Evolutionary conservation across 2,797 vertebrate genomes (phyloP).

Genomic region (Tapera naevia): DNA sequence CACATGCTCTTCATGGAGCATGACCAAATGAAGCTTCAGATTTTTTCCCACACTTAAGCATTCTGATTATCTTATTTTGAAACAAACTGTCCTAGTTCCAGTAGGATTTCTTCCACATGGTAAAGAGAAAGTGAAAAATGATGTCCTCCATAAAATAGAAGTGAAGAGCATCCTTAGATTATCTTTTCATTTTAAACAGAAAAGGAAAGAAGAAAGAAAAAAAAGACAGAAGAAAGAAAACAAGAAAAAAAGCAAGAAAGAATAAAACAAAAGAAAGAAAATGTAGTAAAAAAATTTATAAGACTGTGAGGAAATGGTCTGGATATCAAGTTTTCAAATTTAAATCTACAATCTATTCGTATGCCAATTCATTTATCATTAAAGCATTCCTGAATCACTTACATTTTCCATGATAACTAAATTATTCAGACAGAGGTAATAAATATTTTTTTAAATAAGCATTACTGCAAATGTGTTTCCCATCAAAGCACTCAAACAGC

Average conservation of each 20-base stretch:
- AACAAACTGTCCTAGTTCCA: not conserved
- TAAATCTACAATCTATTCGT: not conserved
- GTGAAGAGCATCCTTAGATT: accelerated
- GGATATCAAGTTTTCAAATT: not conserved
- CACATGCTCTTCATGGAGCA: not conserved
- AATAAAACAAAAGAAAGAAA: not conserved
- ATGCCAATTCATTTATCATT: not conserved
- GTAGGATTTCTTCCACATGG: not conserved
- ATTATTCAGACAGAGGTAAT: not conserved
- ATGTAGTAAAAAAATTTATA: not conserved
- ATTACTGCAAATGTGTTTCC: not conserved
- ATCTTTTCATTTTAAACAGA: not conserved
- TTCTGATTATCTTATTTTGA: not conserved
- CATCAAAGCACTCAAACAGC: not conserved
- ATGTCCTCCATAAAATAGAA: not conserved
- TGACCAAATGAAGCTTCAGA: not conserved
- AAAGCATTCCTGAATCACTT: not conserved
- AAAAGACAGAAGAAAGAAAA: not conserved
- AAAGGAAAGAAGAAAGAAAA: not conserved
- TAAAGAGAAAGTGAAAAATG: not conserved
- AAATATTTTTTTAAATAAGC: not conserved
- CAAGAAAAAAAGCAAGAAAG: not conserved
- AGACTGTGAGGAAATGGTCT: not conserved
- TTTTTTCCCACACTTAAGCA: not conserved
- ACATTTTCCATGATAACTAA: not conserved